phyloP scores from a whole-genome alignment of 2,888 invertebrate species.

The Blera fallax region DNA sequence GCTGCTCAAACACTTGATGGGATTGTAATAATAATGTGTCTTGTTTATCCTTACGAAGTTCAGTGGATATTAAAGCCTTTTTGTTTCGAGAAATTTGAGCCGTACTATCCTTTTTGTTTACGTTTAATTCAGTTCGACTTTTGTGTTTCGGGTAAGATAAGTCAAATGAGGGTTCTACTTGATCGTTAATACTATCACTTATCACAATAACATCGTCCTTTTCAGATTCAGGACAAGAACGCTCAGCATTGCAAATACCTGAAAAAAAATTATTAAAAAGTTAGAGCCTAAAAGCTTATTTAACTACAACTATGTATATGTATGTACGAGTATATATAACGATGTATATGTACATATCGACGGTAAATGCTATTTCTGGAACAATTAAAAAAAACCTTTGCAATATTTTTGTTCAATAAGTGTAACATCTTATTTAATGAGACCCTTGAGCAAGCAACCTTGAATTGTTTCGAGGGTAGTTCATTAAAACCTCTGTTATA shows the following conservation, averaged over 20 bases:
- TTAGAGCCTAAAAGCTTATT: background rate
- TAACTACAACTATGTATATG: background rate
- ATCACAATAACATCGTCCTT: conserved; percentile 67
- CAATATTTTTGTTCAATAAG: too few species aligned
- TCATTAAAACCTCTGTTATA: too few species aligned
- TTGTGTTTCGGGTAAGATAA: conserved; percentile 19
- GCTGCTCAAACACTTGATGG: conserved; percentile 9
- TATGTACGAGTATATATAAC: too few species aligned
- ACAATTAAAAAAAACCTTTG: too few species aligned
- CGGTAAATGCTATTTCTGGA: too few species aligned
- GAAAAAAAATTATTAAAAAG: too few species aligned
- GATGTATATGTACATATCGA: too few species aligned
- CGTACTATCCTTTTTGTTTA: conserved; percentile 1
- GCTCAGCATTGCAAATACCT: background rate
- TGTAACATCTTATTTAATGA: too few species aligned
- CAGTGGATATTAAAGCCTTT: background rate
- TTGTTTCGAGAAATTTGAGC: conserved; percentile 22
- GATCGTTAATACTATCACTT: conserved; percentile 61
- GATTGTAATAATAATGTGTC: background rate
- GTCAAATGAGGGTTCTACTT: conserved; percentile 6
- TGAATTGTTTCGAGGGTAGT: too few species aligned
- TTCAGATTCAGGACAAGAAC: conserved; percentile 18
- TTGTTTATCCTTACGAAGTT: conserved; percentile 24
- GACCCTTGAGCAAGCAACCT: too few species aligned
- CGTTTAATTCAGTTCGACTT: conserved; percentile 15